Percentiles rank a stretch among this genome's conserved stretches.
Conservation (phyloP, 1,140 invertebrate genomes). For the Drosophila lacertosa region DNA sequence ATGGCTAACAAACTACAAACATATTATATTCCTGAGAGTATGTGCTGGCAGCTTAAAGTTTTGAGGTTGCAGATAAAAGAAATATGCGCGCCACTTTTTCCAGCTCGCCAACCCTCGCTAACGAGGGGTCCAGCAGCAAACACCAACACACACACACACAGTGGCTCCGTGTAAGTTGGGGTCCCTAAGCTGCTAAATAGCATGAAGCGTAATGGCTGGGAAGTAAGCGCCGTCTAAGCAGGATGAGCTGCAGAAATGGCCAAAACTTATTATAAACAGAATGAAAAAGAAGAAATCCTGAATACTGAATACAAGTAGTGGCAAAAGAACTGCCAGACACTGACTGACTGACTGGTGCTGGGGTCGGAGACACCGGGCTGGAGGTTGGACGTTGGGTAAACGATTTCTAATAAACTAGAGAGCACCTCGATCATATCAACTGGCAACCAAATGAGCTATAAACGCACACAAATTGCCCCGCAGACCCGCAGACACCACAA, state of each 20-base stretch:
- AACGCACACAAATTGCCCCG: constrained; percentile 67
- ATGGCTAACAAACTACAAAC: constrained; percentile 34
- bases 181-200: constrained; percentile 75
- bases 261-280: constrained; percentile 80
- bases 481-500: constrained; percentile 8
- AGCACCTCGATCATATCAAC: constrained; percentile 52
- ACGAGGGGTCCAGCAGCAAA: constrained; percentile 37
- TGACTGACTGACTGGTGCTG: constrained; percentile 5
- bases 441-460: constrained; percentile 75
- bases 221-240: constrained; percentile 76
- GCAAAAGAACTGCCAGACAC: constrained; percentile 5
- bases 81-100: constrained; percentile 54
- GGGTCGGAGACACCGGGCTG: not conserved
- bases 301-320: constrained; percentile 55
- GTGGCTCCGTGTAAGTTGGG: not conserved
- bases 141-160: constrained; percentile 2
- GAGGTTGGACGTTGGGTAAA: constrained; percentile 15
- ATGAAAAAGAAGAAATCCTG: constrained; percentile 19
- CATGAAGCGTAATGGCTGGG: constrained; percentile 65
- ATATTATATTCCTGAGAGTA: constrained; percentile 36
- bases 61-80: constrained; percentile 77
- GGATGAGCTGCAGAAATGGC: constrained; percentile 74
- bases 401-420: constrained; percentile 36
- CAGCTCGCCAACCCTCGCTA: constrained; percentile 34
- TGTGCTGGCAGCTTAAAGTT: constrained; percentile 71